Evolutionary conservation across 92 coral and sea anemone genomes (phyloP).

Genomic region (Phenganax subtilis): DNA sequence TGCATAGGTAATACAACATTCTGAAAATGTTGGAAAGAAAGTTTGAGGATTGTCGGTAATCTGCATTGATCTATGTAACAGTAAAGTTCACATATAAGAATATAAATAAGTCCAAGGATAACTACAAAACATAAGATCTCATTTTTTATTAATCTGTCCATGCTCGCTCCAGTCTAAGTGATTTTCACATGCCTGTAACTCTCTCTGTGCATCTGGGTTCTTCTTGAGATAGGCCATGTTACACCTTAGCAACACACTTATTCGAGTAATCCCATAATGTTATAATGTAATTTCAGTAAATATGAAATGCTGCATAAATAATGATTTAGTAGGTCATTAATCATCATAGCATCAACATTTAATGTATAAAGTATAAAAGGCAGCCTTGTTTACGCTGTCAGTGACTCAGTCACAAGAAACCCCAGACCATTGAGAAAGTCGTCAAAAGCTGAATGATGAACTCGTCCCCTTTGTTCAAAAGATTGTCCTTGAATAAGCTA

Average conservation of each 20-base stretch:
- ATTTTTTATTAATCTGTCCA: not conserved
- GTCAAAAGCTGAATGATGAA: no score
- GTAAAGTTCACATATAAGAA: constrained; percentile 8
- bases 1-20: no score
- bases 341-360: constrained; percentile 26
- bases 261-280: not conserved
- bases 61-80: not conserved
- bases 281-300: constrained; percentile 22
- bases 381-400: no score
- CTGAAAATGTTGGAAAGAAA: no score
- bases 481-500: no score
- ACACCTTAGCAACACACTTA: constrained; percentile 29
- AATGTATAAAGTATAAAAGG: not conserved
- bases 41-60: not conserved
- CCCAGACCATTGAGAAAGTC: no score
- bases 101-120: not conserved
- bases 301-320: constrained; percentile 2
- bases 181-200: constrained; percentile 77
- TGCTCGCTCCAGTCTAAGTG: not conserved
- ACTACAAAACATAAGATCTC: not conserved
- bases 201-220: constrained; percentile 86
- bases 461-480: no score
- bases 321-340: constrained; percentile 11
- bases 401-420: no score
- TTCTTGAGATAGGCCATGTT: constrained; percentile 95